phyloP scores from a whole-genome alignment of 2,113 vertebrate genomes.

The Physeter macrocephalus region DNA sequence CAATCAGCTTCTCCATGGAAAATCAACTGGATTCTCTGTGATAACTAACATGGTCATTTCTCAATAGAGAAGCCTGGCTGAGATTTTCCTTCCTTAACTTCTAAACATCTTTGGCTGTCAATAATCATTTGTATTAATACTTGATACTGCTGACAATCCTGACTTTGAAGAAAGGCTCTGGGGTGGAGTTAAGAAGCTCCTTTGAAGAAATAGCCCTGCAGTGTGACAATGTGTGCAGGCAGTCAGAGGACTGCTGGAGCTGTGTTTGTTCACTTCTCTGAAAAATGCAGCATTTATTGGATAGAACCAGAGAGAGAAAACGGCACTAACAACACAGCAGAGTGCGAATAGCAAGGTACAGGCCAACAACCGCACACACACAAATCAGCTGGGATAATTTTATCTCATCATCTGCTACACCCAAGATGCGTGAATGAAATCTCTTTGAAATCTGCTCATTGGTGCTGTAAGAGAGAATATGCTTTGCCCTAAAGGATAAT shows the following conservation, averaged over 20 bases:
- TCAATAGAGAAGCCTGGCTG: not conserved
- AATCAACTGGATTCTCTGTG: not conserved
- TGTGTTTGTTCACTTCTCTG: not conserved
- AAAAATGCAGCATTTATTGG: not conserved
- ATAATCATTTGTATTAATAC: not conserved
- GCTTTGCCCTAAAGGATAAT: constrained; percentile 24
- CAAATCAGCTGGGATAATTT: constrained; percentile 23
- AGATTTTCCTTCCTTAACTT: not conserved
- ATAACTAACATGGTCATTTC: not conserved
- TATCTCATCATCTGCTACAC: constrained; percentile 23
- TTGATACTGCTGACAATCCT: not conserved
- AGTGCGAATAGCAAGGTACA: constrained; percentile 9
- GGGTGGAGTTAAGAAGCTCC: not conserved
- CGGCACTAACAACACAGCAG: not conserved
- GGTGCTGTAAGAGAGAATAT: not conserved
- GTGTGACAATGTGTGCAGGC: not conserved
- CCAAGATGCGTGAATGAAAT: not conserved
- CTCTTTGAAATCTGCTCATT: constrained; percentile 27
- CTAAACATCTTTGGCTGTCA: not conserved
- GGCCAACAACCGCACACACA: constrained; percentile 41
- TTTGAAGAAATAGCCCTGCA: not conserved
- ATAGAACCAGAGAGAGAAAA: not conserved
- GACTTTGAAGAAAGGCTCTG: not conserved
- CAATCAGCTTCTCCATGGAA: not conserved
- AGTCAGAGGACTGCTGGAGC: not conserved